A percentile compares a stretch with the other conserved stretches of the same genome.
phyloP scores from a whole-genome alignment of 2,888 invertebrate genomes.

The Pandemis heparana region DNA sequence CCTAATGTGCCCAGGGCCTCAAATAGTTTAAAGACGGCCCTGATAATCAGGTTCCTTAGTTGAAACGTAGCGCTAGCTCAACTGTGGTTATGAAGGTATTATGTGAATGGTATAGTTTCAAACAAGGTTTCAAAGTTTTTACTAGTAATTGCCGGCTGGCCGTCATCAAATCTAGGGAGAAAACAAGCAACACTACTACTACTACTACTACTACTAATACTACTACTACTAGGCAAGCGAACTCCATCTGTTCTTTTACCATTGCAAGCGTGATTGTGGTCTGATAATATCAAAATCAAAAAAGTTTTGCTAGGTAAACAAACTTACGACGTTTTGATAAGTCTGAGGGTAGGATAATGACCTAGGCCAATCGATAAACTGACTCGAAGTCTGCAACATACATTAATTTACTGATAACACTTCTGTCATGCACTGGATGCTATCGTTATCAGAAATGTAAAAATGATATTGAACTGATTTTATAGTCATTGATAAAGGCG shows the following conservation, averaged over 20 bases:
- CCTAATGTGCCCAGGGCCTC: too few species aligned
- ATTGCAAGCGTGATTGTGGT: too few species aligned
- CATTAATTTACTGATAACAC: slow-evolving; percentile 10
- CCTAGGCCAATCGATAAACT: slow-evolving; percentile 28
- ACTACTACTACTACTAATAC: too few species aligned
- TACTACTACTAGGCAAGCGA: too few species aligned
- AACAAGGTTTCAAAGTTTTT: neutral
- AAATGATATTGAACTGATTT: slow-evolving; percentile 26
- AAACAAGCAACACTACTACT: too few species aligned
- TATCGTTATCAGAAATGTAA: slow-evolving; percentile 21
- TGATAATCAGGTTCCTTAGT: too few species aligned
- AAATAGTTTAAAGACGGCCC: too few species aligned
- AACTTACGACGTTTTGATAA: neutral
- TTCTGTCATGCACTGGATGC: slow-evolving; percentile 8
- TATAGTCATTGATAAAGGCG: slow-evolving; percentile 14
- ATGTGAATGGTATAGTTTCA: neutral
- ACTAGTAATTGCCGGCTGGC: neutral
- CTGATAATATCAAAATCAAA: neutral
- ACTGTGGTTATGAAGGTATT: neutral
- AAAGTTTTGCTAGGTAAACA: neutral
- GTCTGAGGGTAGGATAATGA: neutral
- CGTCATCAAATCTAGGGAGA: too few species aligned
- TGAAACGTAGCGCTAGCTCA: neutral
- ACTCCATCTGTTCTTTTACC: too few species aligned
- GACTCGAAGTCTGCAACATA: neutral